phyloP scores from a whole-genome alignment of 2,113 vertebrate species.

The Actinemys pallida region DNA sequence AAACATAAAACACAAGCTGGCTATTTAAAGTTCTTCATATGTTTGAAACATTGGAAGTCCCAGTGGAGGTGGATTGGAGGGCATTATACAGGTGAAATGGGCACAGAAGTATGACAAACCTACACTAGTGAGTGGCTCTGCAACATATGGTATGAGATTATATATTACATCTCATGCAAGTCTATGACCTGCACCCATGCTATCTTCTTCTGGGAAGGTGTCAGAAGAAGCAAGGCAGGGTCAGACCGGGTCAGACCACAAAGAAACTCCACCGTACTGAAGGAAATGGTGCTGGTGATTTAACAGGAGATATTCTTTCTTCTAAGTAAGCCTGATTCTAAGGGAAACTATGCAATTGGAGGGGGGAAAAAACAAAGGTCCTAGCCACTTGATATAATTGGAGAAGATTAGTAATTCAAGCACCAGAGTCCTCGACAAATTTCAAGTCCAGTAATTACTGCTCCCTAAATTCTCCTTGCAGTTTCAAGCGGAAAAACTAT shows the following conservation, averaged over 20 bases:
- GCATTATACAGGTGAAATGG: not conserved
- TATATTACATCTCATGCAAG: not conserved
- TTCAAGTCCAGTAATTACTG: not conserved
- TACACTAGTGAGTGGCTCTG: not conserved
- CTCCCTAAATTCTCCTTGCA: not conserved
- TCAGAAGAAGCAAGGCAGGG: not conserved
- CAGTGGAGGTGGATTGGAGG: not conserved
- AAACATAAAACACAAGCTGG: not conserved
- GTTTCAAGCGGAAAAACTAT: not conserved
- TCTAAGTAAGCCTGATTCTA: not conserved
- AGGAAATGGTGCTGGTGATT: not conserved
- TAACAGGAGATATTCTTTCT: not conserved
- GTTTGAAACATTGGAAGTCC: not conserved
- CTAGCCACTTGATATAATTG: not conserved
- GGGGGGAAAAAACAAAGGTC: not conserved
- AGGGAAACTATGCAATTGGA: not conserved
- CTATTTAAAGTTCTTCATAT: not conserved
- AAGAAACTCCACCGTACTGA: not conserved
- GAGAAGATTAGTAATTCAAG: not conserved
- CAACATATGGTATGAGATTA: not conserved
- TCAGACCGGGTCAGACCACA: not conserved
- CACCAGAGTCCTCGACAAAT: not conserved
- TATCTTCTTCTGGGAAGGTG: not conserved
- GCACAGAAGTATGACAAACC: not conserved
- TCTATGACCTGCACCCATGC: not conserved